Evolutionary conservation across 1,140 invertebrate genomes (phyloP), one percentile per base, ranked within the genome.

Genomic region (Teleogryllus occipitalis): DNA sequence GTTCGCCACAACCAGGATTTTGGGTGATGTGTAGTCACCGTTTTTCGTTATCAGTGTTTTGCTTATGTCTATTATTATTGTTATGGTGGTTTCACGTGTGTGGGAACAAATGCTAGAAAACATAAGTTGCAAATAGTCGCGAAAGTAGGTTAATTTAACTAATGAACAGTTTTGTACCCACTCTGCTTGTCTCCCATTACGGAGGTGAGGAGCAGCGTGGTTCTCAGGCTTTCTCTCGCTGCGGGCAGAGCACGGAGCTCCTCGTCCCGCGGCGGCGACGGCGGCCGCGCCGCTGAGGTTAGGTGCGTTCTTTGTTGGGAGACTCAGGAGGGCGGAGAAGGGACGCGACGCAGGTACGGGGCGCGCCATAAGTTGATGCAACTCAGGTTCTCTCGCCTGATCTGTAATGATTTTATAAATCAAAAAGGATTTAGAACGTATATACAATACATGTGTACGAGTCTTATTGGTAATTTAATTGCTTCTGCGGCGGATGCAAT

Each of bases 91-190:
- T 65, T 65, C 54, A 7, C 10, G 7, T 65, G 54, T 65, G 54
- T 65, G 54, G 54, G 54, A 65, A 65, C 54, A 65, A 65, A 65
- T 65, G 18, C 18, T 14, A 65, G 54, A 18, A 65, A 18, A 14
- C 54, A 65, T 65, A 65, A 65, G 54, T 65, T 10, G 54, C 54
- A 65, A 65, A 65, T 65, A 18, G 54, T 1, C 54, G 54, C 54
- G 54, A 65, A 65, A 65, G 54, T 65, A 65, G 54, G 54, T 65
- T 65, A 65, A 65, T 65, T 65, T 65, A 65, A 65, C 54, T 65
- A 65, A 65, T 65, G 10, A 65, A 18, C 54, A 18, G 10, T 65
- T 65, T 65, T 65, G 18, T 18, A 65, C 18, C 54, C 54, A 65
- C 54, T 7, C 54, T 65, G 54, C 54, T 65, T 65, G 54, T 65